Conservation (phyloP, 2,888 invertebrate species). For the Luperina nickerlii region DNA sequence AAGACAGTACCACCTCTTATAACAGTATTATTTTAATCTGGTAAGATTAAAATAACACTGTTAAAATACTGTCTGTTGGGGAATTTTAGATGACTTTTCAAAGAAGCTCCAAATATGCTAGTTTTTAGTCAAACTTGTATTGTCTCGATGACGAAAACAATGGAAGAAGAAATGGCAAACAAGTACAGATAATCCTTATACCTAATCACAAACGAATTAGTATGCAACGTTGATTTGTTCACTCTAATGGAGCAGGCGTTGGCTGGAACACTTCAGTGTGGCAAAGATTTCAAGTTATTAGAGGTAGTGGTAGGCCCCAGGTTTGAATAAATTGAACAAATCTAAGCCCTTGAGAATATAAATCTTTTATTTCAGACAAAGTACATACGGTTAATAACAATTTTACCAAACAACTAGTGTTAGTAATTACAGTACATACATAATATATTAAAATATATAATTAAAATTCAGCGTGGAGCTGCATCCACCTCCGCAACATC, state of each 20-base stretch:
- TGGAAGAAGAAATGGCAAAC: neutral
- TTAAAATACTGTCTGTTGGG: neutral
- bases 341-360: neutral
- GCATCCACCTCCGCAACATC: neutral
- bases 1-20: no score
- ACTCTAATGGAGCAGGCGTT: no score
- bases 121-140: neutral
- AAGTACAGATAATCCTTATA: neutral
- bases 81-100: neutral
- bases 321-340: neutral
- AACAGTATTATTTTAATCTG: no score
- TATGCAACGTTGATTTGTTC: no score
- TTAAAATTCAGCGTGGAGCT: neutral
- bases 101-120: neutral
- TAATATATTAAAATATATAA: no score
- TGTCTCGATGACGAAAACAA: neutral
- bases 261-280: neutral
- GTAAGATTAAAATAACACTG: no score
- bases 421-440: neutral
- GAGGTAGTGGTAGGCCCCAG: no score
- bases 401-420: neutral
- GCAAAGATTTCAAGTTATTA: neutral
- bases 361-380: neutral
- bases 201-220: no score
- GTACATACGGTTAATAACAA: neutral